A percentile compares a stretch with the other conserved stretches of the same genome.
phyloP scores from a whole-genome alignment of 2,888 invertebrate species.

The Unio delphinus region DNA sequence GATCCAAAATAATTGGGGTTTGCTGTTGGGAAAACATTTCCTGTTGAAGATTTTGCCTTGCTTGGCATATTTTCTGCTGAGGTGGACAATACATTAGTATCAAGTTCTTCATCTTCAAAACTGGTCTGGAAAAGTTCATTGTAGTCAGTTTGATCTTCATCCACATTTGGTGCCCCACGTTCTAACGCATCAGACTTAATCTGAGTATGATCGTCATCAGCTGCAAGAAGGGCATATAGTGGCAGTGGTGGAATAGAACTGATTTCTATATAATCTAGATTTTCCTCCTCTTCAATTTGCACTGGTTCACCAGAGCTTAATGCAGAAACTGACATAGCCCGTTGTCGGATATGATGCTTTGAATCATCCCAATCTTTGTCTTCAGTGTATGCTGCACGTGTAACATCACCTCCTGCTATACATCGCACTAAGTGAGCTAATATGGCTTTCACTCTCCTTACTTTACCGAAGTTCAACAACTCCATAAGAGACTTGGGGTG shows the following conservation, averaged over 20 bases:
- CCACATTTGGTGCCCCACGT: slow-evolving; percentile 12
- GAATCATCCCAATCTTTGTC: slow-evolving; percentile 45
- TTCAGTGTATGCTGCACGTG: slow-evolving; percentile 36
- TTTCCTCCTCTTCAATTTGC: slow-evolving; percentile 48
- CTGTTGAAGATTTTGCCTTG: slow-evolving; percentile 73
- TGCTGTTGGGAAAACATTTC: slow-evolving; percentile 13
- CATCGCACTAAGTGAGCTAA: slow-evolving; percentile 94
- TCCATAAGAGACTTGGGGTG: slow-evolving; percentile 99
- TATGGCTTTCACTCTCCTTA: slow-evolving; percentile 96
- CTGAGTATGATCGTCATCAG: slow-evolving; percentile 77
- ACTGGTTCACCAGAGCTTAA: slow-evolving; percentile 39
- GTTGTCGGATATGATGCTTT: slow-evolving; percentile 28
- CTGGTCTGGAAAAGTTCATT: slow-evolving; percentile 82
- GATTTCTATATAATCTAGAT: slow-evolving; percentile 82
- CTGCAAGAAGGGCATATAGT: slow-evolving; percentile 93
- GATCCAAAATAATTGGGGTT: slow-evolving; percentile 62
- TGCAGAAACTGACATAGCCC: slow-evolving; percentile 38
- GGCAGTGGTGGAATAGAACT: slow-evolving; percentile 98
- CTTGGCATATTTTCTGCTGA: slow-evolving; percentile 77
- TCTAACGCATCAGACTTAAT: slow-evolving; percentile 37
- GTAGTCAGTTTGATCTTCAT: slow-evolving; percentile 78
- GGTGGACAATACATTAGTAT: slow-evolving; percentile 50
- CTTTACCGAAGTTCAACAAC: slow-evolving; percentile 96
- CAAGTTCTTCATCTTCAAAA: slow-evolving; percentile 44
- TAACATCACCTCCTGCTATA: slow-evolving; percentile 63